These are phyloP conservation scores for Oncorhynchus clarkii DNA, from an alignment of 2,113 vertebrate genomes.

Conservation along the genomic window DNA sequence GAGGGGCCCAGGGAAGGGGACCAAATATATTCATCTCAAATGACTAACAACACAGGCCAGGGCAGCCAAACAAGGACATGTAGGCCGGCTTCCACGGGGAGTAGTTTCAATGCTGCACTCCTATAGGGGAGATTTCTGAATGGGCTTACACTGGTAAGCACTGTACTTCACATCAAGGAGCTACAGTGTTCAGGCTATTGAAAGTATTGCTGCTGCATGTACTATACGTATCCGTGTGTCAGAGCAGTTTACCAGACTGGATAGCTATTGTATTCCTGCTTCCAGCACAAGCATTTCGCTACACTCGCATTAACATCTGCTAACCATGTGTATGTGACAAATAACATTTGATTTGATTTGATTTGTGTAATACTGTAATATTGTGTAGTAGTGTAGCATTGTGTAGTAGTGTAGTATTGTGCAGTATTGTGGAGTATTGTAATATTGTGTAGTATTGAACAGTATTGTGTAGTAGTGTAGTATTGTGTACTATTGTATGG, in stretches of 20 bases:
- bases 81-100: constrained; percentile 46
- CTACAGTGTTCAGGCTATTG: background rate
- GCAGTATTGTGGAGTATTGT: background rate
- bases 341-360: no score
- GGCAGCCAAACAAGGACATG: constrained; percentile 54
- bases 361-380: background rate
- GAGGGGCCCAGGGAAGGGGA: constrained; percentile 56
- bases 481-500: no score
- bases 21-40: constrained; percentile 56
- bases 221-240: background rate
- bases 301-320: no score
- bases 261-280: background rate
- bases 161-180: background rate
- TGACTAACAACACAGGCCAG: constrained; percentile 52
- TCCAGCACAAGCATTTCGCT: no score
- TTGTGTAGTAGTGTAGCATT: no score
- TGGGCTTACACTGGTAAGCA: background rate
- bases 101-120: constrained; percentile 18
- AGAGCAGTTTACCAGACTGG: no score
- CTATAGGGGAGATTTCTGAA: constrained; percentile 22
- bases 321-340: no score
- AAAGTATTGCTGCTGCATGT: background rate
- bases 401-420: background rate
- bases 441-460: no score
- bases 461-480: no score